A percentile compares a stretch with the other conserved stretches of the same genome.
Evolutionary conservation across 2,888 invertebrate genomes (phyloP).

Genomic region (Diaprepes abbreviatus): DNA sequence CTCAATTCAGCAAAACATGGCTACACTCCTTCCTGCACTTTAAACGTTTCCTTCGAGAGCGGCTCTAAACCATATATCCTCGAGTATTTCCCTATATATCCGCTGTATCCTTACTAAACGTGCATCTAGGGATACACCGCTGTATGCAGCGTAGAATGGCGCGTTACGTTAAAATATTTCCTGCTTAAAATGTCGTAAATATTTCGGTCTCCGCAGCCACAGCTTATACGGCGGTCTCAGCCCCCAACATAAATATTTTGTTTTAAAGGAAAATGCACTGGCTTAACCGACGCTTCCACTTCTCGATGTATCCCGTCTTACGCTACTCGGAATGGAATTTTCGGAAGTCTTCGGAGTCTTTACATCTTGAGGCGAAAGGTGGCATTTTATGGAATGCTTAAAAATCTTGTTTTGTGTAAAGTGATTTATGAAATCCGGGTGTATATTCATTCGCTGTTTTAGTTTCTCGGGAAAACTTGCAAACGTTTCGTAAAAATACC

Average conservation of each 20-base stretch:
- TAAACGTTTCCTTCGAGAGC: slow-evolving; percentile 2
- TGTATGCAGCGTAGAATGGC: slow-evolving; percentile 30
- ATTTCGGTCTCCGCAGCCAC: slow-evolving; percentile 14
- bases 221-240: not conserved
- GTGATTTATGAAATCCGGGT: too few relatives aligned
- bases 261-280: slow-evolving; percentile 35
- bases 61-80: not conserved
- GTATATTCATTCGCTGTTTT: too few relatives aligned
- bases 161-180: slow-evolving; percentile 37
- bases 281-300: slow-evolving; percentile 16
- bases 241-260: slow-evolving; percentile 35
- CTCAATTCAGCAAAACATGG: not conserved
- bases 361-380: not conserved
- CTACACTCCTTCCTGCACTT: not conserved
- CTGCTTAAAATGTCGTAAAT: slow-evolving; percentile 43
- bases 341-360: slow-evolving; percentile 24
- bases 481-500: too few relatives aligned
- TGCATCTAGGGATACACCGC: slow-evolving; percentile 14
- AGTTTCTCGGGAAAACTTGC: too few relatives aligned
- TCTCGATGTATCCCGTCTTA: slow-evolving; percentile 15
- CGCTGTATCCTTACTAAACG: slow-evolving; percentile 6
- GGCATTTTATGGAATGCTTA: not conserved
- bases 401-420: not conserved
- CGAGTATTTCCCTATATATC: slow-evolving; percentile 5
- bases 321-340: slow-evolving; percentile 15